Evolutionary conservation across 2,888 invertebrate genomes (phyloP).

Genomic region (Hartigia nigra): DNA sequence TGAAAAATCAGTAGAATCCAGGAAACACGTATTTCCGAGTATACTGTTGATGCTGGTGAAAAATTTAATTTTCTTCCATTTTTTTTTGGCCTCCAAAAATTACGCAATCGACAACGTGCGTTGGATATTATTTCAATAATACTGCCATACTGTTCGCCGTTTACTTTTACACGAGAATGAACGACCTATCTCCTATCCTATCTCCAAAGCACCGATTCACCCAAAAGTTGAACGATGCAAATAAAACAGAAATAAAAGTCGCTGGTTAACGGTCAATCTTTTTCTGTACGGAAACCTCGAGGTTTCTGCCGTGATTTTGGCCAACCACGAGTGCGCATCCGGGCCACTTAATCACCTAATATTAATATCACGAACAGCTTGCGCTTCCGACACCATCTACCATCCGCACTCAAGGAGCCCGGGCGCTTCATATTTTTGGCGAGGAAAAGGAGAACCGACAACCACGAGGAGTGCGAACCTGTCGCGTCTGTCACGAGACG

Average conservation of each 20-base stretch:
- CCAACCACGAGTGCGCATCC: conserved; percentile 53
- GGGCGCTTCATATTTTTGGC: conserved; percentile 40
- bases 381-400: conserved; percentile 44
- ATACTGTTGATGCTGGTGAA: background rate
- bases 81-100: background rate
- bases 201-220: background rate
- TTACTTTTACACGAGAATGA: background rate
- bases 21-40: background rate
- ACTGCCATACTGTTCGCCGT: background rate
- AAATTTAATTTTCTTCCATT: background rate
- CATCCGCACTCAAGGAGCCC: conserved; percentile 29
- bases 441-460: conserved; percentile 23
- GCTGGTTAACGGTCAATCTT: background rate
- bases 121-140: background rate
- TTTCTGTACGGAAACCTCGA: background rate
- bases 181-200: too few species aligned
- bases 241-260: background rate
- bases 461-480: conserved; percentile 37
- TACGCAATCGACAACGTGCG: background rate
- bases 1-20: background rate
- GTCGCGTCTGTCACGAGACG: conserved; percentile 42
- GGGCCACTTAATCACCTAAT: conserved; percentile 61
- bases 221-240: background rate
- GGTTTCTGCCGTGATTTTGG: conserved; percentile 19
- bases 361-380: conserved; percentile 54